Base-by-base conservation (phyloP, 2,797 vertebrate genomes). In the Sebastolobus alascanus region DNA sequence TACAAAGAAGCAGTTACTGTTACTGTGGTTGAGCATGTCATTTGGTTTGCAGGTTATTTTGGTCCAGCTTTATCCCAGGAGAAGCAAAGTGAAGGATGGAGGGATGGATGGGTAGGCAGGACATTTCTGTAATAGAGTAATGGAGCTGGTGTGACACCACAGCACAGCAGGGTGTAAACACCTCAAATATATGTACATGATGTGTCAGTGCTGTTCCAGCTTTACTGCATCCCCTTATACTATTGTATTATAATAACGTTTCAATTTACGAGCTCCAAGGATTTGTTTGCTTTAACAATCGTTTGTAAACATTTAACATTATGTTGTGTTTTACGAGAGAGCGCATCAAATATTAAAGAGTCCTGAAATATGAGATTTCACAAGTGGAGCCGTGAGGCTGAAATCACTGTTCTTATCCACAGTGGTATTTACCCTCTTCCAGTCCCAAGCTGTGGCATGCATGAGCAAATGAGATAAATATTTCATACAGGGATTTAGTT, bases 271-370 rank as follows among this genome's bases (percentile, higher is more conserved):
- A 63, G 69, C 79, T 68, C 13, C 2, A 6, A 75, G 72, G 64
- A 77, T 82, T 55, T 82, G 67, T 90, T 88, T 87, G 70, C 46
- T 73, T 70, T 74, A 1, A 0, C 56, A 89, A 79, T 13, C 20
- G 2, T 80, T 79, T 82, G 77, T 71, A 82, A 91, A 91, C 77
- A 79, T 81, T 85, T 80, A 71, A 68, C 74, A 25, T 74, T 58
- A n/a, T 58, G 75, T 75, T 84, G 40, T 35, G 66, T 85, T 89
- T 80, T 68, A 55, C 37, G n/a, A 76, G 68, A 72, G 65, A 31
- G 8, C 3, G 1, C 85, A 91, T 92, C 4, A 85, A 93, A 90
- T 87, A 91, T 93, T 89, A 76, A 93, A 84, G 58, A 56, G 50
- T 61, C 60, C 56, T 6, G 11, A 84, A 89, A 86, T 79, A 50